Conservation (phyloP, 2,113 vertebrate genomes). For the Macheiramphus alcinus region DNA sequence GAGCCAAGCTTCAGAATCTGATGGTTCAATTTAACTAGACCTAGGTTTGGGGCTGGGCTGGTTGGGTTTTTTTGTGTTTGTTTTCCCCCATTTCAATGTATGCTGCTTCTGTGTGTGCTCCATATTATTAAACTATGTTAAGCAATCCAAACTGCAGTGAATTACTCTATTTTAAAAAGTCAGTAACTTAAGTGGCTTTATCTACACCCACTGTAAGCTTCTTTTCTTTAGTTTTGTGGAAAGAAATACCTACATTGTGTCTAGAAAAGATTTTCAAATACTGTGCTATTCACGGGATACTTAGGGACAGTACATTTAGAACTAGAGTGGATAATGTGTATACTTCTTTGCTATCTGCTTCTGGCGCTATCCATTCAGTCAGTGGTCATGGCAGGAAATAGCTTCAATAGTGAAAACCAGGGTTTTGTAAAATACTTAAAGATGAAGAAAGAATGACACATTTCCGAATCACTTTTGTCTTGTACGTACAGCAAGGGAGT, state of each 20-base stretch:
- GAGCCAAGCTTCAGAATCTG: background rate
- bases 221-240: background rate
- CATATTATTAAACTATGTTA: background rate
- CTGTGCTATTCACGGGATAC: background rate
- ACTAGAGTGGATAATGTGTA: background rate
- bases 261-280: background rate
- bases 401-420: background rate
- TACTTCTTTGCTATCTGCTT: background rate
- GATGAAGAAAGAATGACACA: background rate
- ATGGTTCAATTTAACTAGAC: background rate
- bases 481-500: background rate
- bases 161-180: background rate
- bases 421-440: background rate
- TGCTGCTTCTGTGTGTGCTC: background rate
- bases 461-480: background rate
- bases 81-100: background rate
- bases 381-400: background rate
- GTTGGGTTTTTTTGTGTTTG: rapidly evolving
- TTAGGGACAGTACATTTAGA: background rate
- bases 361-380: background rate
- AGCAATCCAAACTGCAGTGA: background rate
- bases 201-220: background rate
- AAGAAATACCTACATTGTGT: background rate
- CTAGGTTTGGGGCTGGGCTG: background rate
- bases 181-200: constrained; percentile 3